These are phyloP conservation scores for Caenorhabditis wallacei DNA, from an alignment of 2,888 invertebrate genomes.

Conservation along the genomic window DNA sequence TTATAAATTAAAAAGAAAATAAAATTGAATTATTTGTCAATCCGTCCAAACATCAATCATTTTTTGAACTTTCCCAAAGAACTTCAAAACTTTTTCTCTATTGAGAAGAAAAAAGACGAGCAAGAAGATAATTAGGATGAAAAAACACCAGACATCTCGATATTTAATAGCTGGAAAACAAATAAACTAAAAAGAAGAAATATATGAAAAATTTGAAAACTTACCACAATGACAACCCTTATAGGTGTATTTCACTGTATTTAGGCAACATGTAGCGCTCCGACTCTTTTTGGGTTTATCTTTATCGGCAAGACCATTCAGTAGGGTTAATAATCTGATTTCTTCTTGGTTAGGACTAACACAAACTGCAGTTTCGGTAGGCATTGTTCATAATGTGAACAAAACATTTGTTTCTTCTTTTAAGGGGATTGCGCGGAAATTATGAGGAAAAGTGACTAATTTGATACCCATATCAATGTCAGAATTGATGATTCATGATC, in stretches of 20 bases:
- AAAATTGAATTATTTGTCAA: neutral
- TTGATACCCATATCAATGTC: too few species aligned
- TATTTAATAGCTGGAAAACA: neutral
- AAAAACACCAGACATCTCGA: neutral
- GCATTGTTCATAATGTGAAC: too few species aligned
- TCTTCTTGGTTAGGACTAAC: neutral
- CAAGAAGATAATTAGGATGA: neutral
- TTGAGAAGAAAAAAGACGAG: neutral
- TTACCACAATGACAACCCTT: neutral
- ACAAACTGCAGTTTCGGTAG: too few species aligned
- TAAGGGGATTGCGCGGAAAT: too few species aligned
- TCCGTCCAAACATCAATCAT: neutral
- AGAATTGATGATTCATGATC: too few species aligned
- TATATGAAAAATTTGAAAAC: slow-evolving; percentile 1
- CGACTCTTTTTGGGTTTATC: slow-evolving; percentile 5
- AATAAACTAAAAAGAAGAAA: neutral
- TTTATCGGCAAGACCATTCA: neutral
- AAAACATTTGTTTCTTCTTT: too few species aligned
- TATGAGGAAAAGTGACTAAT: too few species aligned
- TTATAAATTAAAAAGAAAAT: neutral
- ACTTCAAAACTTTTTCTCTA: neutral
- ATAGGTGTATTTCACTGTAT: neutral
- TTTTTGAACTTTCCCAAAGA: neutral
- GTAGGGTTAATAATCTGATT: neutral
- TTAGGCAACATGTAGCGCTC: neutral